Evolutionary conservation across 2,113 vertebrate genomes (phyloP).

Genomic region (Cyprinodon variegatus): DNA sequence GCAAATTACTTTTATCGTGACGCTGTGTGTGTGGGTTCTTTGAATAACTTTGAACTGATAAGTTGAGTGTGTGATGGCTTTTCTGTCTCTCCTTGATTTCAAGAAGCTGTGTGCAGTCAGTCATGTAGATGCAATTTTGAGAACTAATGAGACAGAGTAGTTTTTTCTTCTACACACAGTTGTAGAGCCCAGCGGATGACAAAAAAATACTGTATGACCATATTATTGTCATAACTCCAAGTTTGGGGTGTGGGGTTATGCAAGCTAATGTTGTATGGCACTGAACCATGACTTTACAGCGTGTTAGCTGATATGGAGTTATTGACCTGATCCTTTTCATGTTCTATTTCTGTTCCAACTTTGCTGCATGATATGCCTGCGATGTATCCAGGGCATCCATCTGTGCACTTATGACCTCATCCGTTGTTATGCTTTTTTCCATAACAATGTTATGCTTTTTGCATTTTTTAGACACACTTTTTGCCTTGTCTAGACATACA

Average conservation of each 20-base stretch:
- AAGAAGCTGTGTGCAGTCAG: constrained; percentile 54
- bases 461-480: neutral
- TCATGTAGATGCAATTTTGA: constrained; percentile 60
- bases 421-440: constrained; percentile 10
- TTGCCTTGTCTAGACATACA: no score
- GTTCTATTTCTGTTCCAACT: neutral
- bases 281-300: constrained; percentile 6
- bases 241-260: neutral
- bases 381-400: constrained; percentile 1
- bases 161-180: constrained; percentile 19
- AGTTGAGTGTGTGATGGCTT: constrained; percentile 32
- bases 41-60: constrained; percentile 52
- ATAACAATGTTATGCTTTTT: constrained; percentile 3
- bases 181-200: constrained; percentile 29
- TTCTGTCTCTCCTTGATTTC: constrained; percentile 54
- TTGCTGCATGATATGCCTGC: neutral
- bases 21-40: constrained; percentile 39
- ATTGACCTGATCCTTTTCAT: constrained; percentile 22
- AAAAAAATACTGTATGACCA: constrained; percentile 15
- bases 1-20: constrained; percentile 63
- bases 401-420: constrained; percentile 14
- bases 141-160: constrained; percentile 67
- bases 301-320: constrained; percentile 6
- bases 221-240: constrained; percentile 6
- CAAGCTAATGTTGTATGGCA: neutral